Evolutionary conservation across 2,797 vertebrate species (phyloP), one percentile per base, ranked within the genome.

Genomic region (Spea hammondii): DNA sequence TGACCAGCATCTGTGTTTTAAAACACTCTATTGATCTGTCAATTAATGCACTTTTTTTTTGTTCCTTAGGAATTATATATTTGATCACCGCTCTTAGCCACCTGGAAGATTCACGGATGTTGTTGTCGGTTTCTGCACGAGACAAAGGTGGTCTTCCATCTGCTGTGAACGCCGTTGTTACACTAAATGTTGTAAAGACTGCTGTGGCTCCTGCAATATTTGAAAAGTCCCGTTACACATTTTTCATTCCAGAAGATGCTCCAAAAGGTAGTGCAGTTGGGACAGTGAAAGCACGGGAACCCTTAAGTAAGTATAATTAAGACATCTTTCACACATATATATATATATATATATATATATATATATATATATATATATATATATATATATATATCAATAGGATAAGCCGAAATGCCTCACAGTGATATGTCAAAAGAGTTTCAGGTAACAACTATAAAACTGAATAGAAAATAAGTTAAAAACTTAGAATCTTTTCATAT

Each of bases 71-170:
- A 82, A 88, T 89, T 83, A 89, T 98, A 82, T 94, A 93, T 85
- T 86, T 97, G 73, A 87, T 90, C 71, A 95, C 96, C 71, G 7
- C 89, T 53, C 89, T 98, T 72, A 88, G 85, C 72, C 91, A 92
- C 17, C 79, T 96, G 87, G 88, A 89, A 8, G 86, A 1, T 7
- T 89, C 89, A 75, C 91, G 83, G 0, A 79, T 96, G 11, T 86
- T 86, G 44, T 86, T 99, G 77, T 86, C 83, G 4, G 82, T 98
- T 79, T 88, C 89, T n/a, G 96, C 95, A 0, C 85, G 13, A 65
- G 97, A 99, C 1, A 93, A 94, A 0, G 94, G 87, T 1, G 95
- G 95, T 4, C 84, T 92, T 79, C 69, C 82, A n/a, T 92, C 95
- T 4, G 69, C 77, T 76, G 74, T 70, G 64, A 93, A 92, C 5